Evolutionary conservation across 2,113 vertebrate species (phyloP).

Genomic region (Megatriorchis doriae): DNA sequence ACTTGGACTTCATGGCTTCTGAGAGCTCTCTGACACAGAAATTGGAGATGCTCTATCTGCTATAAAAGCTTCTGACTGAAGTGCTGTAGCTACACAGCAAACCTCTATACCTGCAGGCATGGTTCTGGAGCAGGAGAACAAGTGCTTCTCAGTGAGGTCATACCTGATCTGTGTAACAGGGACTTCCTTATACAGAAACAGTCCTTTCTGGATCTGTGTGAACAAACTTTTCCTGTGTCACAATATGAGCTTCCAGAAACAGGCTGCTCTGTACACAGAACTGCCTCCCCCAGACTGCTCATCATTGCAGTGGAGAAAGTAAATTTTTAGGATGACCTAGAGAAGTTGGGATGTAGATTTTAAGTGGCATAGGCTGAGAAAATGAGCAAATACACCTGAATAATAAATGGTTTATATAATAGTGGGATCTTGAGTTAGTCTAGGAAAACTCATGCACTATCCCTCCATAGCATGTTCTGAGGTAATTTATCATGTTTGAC

Average conservation of each 20-base stretch:
- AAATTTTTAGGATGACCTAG: not conserved
- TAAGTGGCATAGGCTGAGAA: not conserved
- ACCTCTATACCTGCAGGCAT: not conserved
- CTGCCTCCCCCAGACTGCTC: not conserved
- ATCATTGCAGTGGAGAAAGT: rapidly evolving
- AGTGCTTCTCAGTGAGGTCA: not conserved
- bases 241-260: not conserved
- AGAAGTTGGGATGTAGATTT: not conserved
- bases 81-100: not conserved
- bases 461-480: not conserved
- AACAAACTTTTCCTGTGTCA: not conserved
- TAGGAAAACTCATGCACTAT: not conserved
- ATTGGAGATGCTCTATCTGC: not conserved
- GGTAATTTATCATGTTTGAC: not conserved
- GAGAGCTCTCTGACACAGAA: not conserved
- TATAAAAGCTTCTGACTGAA: not conserved
- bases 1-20: not conserved
- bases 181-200: not conserved
- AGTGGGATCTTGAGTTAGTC: not conserved
- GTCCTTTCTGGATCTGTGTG: not conserved
- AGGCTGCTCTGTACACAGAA: not conserved
- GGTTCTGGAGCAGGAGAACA: not conserved
- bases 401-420: not conserved
- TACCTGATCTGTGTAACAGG: not conserved
- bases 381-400: not conserved